Evolutionary conservation across 2,888 invertebrate genomes (phyloP).

Genomic region (Phalangium opilio): DNA sequence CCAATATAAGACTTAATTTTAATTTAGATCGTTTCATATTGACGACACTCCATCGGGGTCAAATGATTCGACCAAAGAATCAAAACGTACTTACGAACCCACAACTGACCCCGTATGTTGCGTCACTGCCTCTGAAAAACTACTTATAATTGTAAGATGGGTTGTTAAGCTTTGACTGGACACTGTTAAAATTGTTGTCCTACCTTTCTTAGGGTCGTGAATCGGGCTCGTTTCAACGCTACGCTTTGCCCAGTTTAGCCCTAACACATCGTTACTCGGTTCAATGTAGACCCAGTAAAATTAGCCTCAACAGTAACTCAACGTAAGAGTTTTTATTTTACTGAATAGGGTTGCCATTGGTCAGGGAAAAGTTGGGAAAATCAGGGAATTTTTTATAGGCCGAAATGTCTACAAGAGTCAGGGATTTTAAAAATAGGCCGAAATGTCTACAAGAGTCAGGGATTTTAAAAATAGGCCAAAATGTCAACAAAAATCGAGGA

Average conservation of each 20-base stretch:
- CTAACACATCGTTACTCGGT: conserved; percentile 62
- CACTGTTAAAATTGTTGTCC: too few relatives aligned
- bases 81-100: not conserved
- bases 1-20: too few relatives aligned
- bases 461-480: too few relatives aligned
- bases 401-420: too few relatives aligned
- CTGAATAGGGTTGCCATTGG: too few relatives aligned
- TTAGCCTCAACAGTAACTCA: conserved; percentile 77
- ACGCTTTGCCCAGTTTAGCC: conserved; percentile 70
- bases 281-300: conserved; percentile 51
- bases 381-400: too few relatives aligned
- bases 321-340: conserved; percentile 41
- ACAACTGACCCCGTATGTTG: conserved; percentile 63
- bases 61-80: not conserved
- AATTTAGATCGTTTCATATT: conserved; percentile 29
- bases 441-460: too few relatives aligned
- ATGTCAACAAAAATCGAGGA: too few relatives aligned
- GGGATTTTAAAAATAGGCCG: too few relatives aligned
- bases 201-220: conserved; percentile 50
- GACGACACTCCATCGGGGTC: conserved; percentile 21
- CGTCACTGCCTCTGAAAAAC: conserved; percentile 62
- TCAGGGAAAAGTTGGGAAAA: too few relatives aligned
- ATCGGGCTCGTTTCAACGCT: conserved; percentile 72
- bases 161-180: not conserved
- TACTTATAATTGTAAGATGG: conserved; percentile 51